A percentile compares a stretch with the other conserved stretches of the same genome.
These are phyloP conservation scores for Apamea crenata DNA, from an alignment of 2,888 invertebrate species.

Conservation along the genomic window DNA sequence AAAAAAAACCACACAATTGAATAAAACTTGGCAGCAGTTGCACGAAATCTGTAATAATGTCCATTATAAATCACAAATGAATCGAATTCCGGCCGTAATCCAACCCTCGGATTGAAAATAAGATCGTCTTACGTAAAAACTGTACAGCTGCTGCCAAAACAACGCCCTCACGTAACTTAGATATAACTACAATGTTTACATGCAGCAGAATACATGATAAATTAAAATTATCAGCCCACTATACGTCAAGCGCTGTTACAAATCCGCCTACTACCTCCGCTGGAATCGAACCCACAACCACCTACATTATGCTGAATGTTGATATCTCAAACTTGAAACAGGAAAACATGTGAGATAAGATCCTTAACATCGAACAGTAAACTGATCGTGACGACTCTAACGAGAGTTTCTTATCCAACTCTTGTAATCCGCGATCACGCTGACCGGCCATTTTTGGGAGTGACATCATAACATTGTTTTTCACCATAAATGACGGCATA, in stretches of 20 bases:
- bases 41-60: slow-evolving; percentile 27
- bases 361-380: slow-evolving; percentile 20
- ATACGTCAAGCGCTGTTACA: slow-evolving; percentile 55
- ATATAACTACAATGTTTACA: slow-evolving; percentile 46
- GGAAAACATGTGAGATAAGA: slow-evolving; percentile 51
- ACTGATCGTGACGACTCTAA: slow-evolving; percentile 1
- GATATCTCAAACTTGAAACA: slow-evolving; percentile 54
- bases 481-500: slow-evolving; percentile 81
- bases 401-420: slow-evolving; percentile 61
- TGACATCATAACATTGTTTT: slow-evolving; percentile 84
- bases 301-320: slow-evolving; percentile 59
- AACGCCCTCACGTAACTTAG: slow-evolving; percentile 41
- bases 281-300: slow-evolving; percentile 54
- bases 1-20: slow-evolving; percentile 23
- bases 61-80: slow-evolving; percentile 35
- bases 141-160: slow-evolving; percentile 49
- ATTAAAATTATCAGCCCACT: slow-evolving; percentile 63
- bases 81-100: slow-evolving; percentile 36
- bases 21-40: slow-evolving; percentile 38
- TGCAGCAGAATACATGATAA: slow-evolving; percentile 49
- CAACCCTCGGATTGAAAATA: slow-evolving; percentile 25
- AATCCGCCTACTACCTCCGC: slow-evolving; percentile 60
- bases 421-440: slow-evolving; percentile 61
- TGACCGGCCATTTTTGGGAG: slow-evolving; percentile 71
- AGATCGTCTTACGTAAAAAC: slow-evolving; percentile 34